Conservation (phyloP, 2,888 invertebrate species). For the Stenodera caucasica region DNA sequence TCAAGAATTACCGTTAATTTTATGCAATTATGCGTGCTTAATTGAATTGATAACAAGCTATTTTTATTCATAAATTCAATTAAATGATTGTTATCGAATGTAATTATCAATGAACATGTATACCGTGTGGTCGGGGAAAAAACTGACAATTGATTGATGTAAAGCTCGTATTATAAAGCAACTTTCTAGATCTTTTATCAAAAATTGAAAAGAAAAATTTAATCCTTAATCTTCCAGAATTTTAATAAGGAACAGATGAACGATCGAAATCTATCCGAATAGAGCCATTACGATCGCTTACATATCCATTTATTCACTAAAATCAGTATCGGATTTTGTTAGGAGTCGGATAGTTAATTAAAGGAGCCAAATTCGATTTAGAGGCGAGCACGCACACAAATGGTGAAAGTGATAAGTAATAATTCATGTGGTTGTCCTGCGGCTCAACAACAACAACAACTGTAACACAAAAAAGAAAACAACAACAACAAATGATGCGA, state of each 20-base stretch:
- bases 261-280: neutral
- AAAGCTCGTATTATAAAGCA: neutral
- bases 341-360: conserved; percentile 23
- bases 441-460: conserved; percentile 33
- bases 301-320: neutral
- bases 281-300: conserved; percentile 4
- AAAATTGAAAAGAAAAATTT: neutral
- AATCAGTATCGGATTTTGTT: neutral
- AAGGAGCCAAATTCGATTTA: conserved; percentile 29
- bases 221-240: neutral
- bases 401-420: conserved; percentile 51
- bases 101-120: neutral
- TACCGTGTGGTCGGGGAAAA: neutral
- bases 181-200: neutral
- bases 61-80: neutral
- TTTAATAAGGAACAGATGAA: neutral
- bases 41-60: neutral
- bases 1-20: neutral
- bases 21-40: neutral
- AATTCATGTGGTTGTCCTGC: conserved; percentile 38
- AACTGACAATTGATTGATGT: conserved; percentile 5
- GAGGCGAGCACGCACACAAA: conserved; percentile 41
- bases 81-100: neutral
- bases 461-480: no score
- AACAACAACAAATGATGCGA: conserved; percentile 27